Conservation (phyloP, 2,797 vertebrate species). For the Malurus leucopterus region DNA sequence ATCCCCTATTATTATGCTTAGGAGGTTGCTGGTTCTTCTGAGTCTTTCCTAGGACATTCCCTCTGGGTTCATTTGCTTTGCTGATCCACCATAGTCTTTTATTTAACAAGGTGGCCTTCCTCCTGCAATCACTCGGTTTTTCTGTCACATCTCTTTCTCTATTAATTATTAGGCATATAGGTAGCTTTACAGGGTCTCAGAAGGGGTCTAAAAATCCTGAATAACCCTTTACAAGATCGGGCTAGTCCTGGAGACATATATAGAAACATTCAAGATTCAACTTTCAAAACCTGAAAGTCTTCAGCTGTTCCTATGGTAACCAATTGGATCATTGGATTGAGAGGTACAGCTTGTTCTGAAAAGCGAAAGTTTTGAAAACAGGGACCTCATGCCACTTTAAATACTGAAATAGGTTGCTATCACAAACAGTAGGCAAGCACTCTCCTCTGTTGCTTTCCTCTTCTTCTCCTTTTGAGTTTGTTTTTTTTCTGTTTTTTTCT, state of each 20-base stretch:
- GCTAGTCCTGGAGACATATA: background rate
- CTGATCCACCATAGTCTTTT: background rate
- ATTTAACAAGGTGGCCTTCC: background rate
- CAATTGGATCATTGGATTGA: background rate
- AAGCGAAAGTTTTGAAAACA: background rate
- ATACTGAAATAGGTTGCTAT: background rate
- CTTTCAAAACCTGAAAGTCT: background rate
- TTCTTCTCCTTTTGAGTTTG: background rate
- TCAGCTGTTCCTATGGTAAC: slow-evolving; percentile 23
- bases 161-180: background rate
- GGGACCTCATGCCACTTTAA: background rate
- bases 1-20: background rate
- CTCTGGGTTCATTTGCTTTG: background rate
- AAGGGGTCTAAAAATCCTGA: background rate
- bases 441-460: background rate
- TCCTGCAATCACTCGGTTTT: background rate
- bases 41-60: background rate
- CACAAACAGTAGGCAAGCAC: background rate
- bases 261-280: slow-evolving; percentile 7
- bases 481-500: background rate
- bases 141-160: background rate
- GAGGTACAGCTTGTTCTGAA: background rate
- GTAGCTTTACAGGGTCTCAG: background rate
- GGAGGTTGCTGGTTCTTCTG: background rate
- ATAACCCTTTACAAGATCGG: background rate